phyloP scores from a whole-genome alignment of 1,140 invertebrate genomes.

The Monomorium pharaonis region DNA sequence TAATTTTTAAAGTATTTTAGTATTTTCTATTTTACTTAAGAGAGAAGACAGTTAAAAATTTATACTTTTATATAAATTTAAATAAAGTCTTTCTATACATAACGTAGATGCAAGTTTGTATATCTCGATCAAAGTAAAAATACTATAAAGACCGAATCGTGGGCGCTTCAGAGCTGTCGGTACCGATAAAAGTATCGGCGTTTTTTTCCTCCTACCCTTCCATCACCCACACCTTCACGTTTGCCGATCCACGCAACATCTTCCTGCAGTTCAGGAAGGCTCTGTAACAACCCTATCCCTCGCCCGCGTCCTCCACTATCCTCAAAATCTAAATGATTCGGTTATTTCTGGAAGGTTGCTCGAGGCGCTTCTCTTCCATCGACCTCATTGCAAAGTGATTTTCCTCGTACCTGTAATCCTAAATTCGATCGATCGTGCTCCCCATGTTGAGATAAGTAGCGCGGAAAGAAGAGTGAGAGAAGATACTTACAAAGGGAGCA shows the following conservation, averaged over 20 bases:
- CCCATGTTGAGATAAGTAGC: slow-evolving; percentile 32
- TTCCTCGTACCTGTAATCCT: slow-evolving; percentile 73
- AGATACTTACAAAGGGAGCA: slow-evolving; percentile 21
- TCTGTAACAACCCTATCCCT: slow-evolving; percentile 48
- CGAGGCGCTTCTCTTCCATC: slow-evolving; percentile 69
- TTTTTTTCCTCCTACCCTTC: slow-evolving; percentile 39
- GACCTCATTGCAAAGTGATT: slow-evolving; percentile 72
- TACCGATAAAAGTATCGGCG: slow-evolving; percentile 72
- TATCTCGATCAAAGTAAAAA: slow-evolving; percentile 69
- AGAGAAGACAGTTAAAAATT: no score
- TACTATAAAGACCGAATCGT: slow-evolving; percentile 47
- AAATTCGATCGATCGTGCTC: slow-evolving; percentile 71
- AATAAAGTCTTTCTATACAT: background rate
- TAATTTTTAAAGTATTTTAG: no score
- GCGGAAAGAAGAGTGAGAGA: background rate
- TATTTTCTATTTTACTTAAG: no score
- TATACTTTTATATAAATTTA: background rate
- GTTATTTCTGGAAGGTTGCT: slow-evolving; percentile 74
- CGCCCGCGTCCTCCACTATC: slow-evolving; percentile 46
- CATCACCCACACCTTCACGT: slow-evolving; percentile 25
- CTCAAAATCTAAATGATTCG: slow-evolving; percentile 75
- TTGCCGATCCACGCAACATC: slow-evolving; percentile 59
- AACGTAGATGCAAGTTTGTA: slow-evolving; percentile 31
- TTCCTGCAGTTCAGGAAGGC: slow-evolving; percentile 33
- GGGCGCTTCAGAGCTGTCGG: slow-evolving; percentile 42